phyloP scores from a whole-genome alignment of 1,140 invertebrate species.

The Pemphigus obesinymphae region DNA sequence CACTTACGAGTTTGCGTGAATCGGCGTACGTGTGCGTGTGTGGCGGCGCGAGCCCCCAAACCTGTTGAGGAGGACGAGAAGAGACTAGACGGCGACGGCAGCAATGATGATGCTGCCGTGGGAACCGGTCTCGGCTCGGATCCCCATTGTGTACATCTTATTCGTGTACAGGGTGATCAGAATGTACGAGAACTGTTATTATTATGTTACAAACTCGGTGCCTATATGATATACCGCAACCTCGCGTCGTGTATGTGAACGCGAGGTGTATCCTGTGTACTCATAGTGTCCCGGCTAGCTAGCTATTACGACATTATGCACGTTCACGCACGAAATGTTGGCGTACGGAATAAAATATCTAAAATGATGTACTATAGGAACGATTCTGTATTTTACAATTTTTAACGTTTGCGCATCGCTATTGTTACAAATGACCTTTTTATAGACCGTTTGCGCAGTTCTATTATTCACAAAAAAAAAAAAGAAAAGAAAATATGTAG shows the following conservation, averaged over 20 bases:
- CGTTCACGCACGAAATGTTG: background rate
- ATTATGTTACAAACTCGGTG: background rate
- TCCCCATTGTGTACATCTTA: slow-evolving; percentile 12
- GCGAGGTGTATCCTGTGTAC: too few relatives aligned
- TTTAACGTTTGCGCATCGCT: too few relatives aligned
- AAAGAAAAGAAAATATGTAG: too few relatives aligned
- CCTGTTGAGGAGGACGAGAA: background rate
- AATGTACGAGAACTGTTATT: background rate
- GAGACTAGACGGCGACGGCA: background rate
- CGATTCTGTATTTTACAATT: background rate
- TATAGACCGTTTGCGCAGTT: too few relatives aligned
- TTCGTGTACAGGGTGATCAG: slow-evolving; percentile 16
- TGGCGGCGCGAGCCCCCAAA: slow-evolving; percentile 13
- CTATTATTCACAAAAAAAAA: too few relatives aligned
- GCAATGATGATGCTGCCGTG: background rate
- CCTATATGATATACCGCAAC: background rate
- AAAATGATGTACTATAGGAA: background rate
- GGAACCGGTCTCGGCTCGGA: slow-evolving; percentile 26
- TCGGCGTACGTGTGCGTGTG: background rate
- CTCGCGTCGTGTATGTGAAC: too few relatives aligned
- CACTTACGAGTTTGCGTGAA: background rate
- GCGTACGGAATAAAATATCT: background rate
- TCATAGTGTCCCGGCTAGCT: background rate
- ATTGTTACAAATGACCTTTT: too few relatives aligned
- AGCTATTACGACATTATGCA: background rate